Conservation (phyloP, 2,113 vertebrate genomes). For the Semnornis frantzii region DNA sequence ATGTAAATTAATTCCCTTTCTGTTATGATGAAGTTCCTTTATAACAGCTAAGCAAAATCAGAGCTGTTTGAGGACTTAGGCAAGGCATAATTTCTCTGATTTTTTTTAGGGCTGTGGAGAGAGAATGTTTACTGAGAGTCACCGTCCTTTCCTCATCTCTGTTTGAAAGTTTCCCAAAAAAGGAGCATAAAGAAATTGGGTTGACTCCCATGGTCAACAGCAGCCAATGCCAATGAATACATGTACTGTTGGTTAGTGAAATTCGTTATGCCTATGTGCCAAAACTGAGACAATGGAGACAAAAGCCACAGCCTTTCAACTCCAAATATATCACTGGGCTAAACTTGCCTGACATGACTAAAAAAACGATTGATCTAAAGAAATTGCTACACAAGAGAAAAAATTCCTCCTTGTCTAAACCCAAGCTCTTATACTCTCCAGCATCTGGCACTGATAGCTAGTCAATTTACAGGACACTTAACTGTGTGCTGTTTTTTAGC, state of each 20-base stretch:
- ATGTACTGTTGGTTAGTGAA: not conserved
- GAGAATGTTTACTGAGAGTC: not conserved
- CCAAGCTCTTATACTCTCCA: not conserved
- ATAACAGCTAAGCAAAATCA: constrained; percentile 36
- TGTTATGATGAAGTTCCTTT: constrained; percentile 15
- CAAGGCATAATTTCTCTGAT: constrained; percentile 19
- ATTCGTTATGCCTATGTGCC: not conserved
- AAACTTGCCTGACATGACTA: not conserved
- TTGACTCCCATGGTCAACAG: constrained; percentile 50
- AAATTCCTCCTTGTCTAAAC: not conserved
- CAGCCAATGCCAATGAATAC: not conserved
- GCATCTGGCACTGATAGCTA: not conserved
- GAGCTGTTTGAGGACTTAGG: constrained; percentile 4
- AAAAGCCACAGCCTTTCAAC: constrained; percentile 23
- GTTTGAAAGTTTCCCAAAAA: constrained; percentile 39
- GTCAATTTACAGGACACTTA: not conserved
- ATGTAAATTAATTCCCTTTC: constrained; percentile 8
- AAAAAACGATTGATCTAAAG: not conserved
- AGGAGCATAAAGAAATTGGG: constrained; percentile 10
- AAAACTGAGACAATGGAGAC: not conserved
- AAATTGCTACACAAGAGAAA: not conserved
- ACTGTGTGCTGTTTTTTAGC: not conserved
- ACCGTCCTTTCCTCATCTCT: constrained; percentile 44
- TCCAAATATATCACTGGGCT: not conserved
- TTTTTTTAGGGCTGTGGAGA: not conserved